These are phyloP conservation scores for Clavelina lepadiformis DNA, from an alignment of 23 tunicate species.

Conservation along the genomic window DNA sequence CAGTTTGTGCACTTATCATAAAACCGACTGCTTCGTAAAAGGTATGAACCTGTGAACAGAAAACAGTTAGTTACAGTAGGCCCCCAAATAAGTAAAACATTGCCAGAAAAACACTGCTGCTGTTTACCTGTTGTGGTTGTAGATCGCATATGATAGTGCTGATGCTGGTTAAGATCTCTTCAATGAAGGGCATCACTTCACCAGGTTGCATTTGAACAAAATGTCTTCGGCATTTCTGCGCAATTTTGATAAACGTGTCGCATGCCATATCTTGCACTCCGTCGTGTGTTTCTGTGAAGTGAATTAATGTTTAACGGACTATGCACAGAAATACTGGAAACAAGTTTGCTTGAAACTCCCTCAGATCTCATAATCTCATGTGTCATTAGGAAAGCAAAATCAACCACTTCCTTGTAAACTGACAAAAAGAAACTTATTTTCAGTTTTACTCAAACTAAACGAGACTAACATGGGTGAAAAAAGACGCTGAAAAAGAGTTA, in stretches of 20 bases:
- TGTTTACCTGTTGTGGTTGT: conserved; percentile 94
- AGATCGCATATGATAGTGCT: conserved; percentile 95
- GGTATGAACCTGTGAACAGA: conserved; percentile 79
- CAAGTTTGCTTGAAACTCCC: neutral
- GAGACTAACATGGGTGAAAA: no score
- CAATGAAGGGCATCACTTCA: conserved; percentile 99
- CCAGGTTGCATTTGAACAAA: conserved; percentile 97
- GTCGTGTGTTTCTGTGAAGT: conserved; percentile 86
- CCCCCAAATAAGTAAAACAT: neutral
- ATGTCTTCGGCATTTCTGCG: conserved; percentile 97
- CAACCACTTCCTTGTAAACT: no score
- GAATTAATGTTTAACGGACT: neutral
- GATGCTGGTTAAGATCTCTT: conserved; percentile 89
- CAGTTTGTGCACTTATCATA: conserved; percentile 95
- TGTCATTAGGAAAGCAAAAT: conserved; percentile 10
- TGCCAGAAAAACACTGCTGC: neutral
- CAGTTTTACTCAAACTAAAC: no score
- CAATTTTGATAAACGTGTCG: conserved; percentile 99
- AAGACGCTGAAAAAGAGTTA: no score
- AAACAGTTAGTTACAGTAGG: neutral
- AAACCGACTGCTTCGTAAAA: conserved; percentile 99
- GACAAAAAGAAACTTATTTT: no score
- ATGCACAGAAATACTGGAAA: no score
- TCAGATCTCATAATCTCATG: conserved; percentile 37
- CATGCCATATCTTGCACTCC: conserved; percentile 99